A percentile compares a stretch with the other conserved stretches of the same genome.
These are phyloP conservation scores for Nemapogon koenigi DNA, from an alignment of 2,888 invertebrate genomes.

Conservation along the genomic window DNA sequence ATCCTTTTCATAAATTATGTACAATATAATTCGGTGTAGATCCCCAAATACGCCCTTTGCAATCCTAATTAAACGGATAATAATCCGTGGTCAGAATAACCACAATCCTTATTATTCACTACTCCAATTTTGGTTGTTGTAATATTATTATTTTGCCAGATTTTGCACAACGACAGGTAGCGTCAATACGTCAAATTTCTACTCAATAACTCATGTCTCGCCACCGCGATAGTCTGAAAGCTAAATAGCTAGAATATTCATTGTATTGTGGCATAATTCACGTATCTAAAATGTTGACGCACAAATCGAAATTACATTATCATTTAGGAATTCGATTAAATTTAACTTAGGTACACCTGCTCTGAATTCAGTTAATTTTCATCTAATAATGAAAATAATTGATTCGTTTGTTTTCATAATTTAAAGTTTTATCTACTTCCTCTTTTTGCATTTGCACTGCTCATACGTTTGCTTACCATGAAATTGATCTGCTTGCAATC, in stretches of 20 bases:
- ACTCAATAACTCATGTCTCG: constrained; percentile 13
- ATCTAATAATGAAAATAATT: no score
- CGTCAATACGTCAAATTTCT: constrained; percentile 13
- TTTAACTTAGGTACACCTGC: constrained; percentile 13
- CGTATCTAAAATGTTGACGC: constrained; percentile 13
- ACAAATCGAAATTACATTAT: constrained; percentile 12
- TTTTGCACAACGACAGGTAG: constrained; percentile 10
- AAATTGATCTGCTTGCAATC: no score
- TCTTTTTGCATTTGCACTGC: no score
- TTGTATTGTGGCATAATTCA: constrained; percentile 10
- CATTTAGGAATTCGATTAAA: constrained; percentile 8
- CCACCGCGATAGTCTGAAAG: constrained; percentile 6
- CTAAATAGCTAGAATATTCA: constrained; percentile 8
- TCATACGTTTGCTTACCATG: no score
- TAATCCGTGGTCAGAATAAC: constrained; percentile 3
- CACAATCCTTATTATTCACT: constrained; percentile 11
- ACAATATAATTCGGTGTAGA: no score
- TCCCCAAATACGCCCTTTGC: not conserved
- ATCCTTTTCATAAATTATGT: no score
- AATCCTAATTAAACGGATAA: constrained; percentile 5
- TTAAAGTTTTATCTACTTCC: no score
- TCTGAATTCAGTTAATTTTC: no score
- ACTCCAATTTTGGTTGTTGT: constrained; percentile 9
- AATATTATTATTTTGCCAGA: no score
- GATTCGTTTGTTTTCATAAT: no score